These are phyloP conservation scores for Drosophila subquinaria DNA, from an alignment of 2,888 invertebrate genomes.

Conservation along the genomic window DNA sequence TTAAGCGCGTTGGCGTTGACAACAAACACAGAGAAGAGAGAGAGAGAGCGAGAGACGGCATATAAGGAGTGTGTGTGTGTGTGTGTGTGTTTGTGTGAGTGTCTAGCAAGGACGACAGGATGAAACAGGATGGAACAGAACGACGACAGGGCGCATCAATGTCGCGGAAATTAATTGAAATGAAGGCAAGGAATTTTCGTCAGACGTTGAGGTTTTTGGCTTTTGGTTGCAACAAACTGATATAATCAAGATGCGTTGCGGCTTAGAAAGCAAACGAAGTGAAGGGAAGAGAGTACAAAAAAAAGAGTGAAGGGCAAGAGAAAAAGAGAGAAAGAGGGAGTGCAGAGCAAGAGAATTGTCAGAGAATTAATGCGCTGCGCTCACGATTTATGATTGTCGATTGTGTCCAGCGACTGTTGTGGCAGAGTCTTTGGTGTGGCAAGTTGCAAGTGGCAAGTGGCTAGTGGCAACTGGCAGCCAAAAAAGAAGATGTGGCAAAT, in stretches of 20 bases:
- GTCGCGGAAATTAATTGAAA: slow-evolving; percentile 80
- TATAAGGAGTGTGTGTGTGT: background rate
- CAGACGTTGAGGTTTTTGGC: slow-evolving; percentile 31
- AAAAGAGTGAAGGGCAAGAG: background rate
- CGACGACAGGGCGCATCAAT: slow-evolving; percentile 70
- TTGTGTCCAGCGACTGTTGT: slow-evolving; percentile 32
- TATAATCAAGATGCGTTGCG: slow-evolving; percentile 53
- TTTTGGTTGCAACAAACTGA: slow-evolving; percentile 22
- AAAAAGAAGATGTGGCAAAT: slow-evolving; percentile 32
- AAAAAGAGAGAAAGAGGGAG: background rate
- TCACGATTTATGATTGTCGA: slow-evolving; percentile 55
- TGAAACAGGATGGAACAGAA: slow-evolving; percentile 19
- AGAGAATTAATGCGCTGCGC: slow-evolving; percentile 49
- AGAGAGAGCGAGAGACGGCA: background rate
- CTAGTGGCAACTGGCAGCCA: too few species aligned
- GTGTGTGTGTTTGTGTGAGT: background rate
- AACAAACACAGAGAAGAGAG: slow-evolving; percentile 49
- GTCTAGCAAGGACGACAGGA: slow-evolving; percentile 17
- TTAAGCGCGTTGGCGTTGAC: slow-evolving; percentile 55
- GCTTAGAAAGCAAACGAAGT: background rate
- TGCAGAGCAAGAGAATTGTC: slow-evolving; percentile 27
- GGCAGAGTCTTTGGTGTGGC: slow-evolving; percentile 2
- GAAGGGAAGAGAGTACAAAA: background rate
- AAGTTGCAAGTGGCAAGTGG: background rate
- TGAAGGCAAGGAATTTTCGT: slow-evolving; percentile 65